Evolutionary conservation across 2,113 vertebrate species (phyloP), one percentile per base, ranked within the genome.

Genomic region (Equus przewalskii): DNA sequence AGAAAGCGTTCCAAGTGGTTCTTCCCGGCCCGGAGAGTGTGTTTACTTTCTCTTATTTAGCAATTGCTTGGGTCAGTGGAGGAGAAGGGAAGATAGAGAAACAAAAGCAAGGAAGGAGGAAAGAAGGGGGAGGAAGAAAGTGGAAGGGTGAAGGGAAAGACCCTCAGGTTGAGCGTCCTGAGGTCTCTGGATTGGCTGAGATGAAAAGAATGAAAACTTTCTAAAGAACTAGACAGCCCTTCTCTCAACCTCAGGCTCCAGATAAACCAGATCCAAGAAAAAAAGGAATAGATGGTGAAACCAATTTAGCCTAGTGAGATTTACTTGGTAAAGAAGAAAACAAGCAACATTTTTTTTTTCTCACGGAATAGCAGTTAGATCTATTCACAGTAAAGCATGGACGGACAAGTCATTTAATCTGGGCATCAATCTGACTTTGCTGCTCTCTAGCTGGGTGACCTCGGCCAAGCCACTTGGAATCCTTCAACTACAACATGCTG

Each of bases 251-350:
- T 24, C 21, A 49, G 73, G 16, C 21, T 44, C 21, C 9, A 49
- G 28, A 4, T 49, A 44, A 49, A 79, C 15, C 30, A n/a, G 30
- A 28, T 21, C 44, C 36, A 36, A 78, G 70, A 85, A 70, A 64
- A 44, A 3, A 36, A 44, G 7, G 46, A 30, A 7, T 3, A 26
- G 70, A 11, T 13, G n/a, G 21, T 26, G 46, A 94, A 80, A 83
- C 11, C 3, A 80, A 84, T 22, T 67, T 26, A 89, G 62, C 49
- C n/a, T 54, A 80, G 28, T 3, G 72, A 10, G 6, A 33, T 65
- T 54, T 33, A 15, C 28, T 82, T n/a, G 62, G 41, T 79, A 49
- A 96, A 80, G 93, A 83, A 94, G 44, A 30, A 92, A 62, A 51
- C 12, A 24, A 80, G 44, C 24, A 21, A 6, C n/a, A 16, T n/a